Base-by-base conservation (phyloP, 1,140 invertebrate genomes). In the Cotesia glomerata region DNA sequence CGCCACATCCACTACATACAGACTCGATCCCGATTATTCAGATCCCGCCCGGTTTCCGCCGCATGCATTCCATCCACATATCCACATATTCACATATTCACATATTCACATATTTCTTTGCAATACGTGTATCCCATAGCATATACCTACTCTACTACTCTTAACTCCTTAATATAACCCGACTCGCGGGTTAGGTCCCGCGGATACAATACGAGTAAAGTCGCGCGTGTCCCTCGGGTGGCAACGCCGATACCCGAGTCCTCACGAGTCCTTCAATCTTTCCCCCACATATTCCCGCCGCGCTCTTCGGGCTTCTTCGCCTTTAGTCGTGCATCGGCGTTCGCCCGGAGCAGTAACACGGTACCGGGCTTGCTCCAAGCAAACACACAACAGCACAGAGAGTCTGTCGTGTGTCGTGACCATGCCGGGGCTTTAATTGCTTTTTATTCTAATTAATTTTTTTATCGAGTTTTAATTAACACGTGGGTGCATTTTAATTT, bases 41-140 rank as follows among this genome's bases (percentile, higher is more conserved):
- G 76, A 80, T 78, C 77, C 80, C 79, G 77, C 74, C 75, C 77
- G 80, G 79, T 81, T 82, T 82, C 81, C 78, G 80, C 81, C 80
- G 81, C 80, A 78, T 73, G 78, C 84, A 85, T 85, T 85, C 84
- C 84, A 79, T 76, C 76, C 70, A 54, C 7, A 7, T 7, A 11
- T 76, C 9, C 26, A 14, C 16, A 9, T 58, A 58, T 58, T 18
- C n/a, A n/a, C n/a, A n/a, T n/a, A n/a, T n/a, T n/a, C 26, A 14
- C 16, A 9, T 58, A 58, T 58, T 18, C 26, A 26, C 26, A 26
- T 26, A 26, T 26, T 26, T 26, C 26, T 3, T 26, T 26, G 26
- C 26, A 26, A 26, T 26, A 26, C 26, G 26, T 26, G 26, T 26
- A 26, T 26, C 26, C 26, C 26, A 26, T 26, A 26, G 2, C 26